These are phyloP conservation scores for Cheirogaleus medius DNA, from an alignment of 2,113 vertebrate genomes.

Conservation along the genomic window DNA sequence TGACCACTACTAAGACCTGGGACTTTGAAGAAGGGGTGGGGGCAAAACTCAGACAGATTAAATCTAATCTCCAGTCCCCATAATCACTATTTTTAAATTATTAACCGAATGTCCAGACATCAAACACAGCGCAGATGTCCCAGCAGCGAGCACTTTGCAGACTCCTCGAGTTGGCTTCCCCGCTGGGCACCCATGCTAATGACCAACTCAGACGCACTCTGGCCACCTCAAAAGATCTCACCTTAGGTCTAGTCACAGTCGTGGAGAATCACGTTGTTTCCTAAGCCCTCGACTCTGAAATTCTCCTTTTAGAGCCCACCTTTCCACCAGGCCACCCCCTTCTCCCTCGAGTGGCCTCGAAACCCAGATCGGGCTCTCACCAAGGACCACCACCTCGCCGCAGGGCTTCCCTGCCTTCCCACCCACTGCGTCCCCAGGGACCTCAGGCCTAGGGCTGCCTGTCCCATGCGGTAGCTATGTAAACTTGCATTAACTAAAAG, in stretches of 20 bases:
- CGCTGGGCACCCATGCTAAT: neutral
- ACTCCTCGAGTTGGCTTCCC: neutral
- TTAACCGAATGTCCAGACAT: neutral
- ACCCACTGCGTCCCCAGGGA: neutral
- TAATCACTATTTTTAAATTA: neutral
- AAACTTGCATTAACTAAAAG: no score
- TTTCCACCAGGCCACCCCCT: neutral
- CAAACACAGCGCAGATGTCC: neutral
- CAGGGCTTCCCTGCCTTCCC: neutral
- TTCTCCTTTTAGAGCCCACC: neutral
- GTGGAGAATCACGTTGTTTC: neutral
- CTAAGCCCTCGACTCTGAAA: neutral
- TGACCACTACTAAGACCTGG: neutral
- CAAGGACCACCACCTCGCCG: no score
- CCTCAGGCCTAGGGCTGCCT: neutral
- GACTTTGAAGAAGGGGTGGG: neutral
- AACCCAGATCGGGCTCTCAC: neutral
- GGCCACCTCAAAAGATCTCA: neutral
- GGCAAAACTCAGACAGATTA: neutral
- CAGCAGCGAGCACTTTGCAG: neutral
- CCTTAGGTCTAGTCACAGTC: rapidly evolving
- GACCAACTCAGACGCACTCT: neutral
- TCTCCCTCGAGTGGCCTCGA: rapidly evolving
- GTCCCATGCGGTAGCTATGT: no score
- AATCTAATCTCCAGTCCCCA: neutral